Evolutionary conservation across 2,797 vertebrate genomes (phyloP), one percentile per base, ranked within the genome.

Genomic region (Pygocentrus nattereri): DNA sequence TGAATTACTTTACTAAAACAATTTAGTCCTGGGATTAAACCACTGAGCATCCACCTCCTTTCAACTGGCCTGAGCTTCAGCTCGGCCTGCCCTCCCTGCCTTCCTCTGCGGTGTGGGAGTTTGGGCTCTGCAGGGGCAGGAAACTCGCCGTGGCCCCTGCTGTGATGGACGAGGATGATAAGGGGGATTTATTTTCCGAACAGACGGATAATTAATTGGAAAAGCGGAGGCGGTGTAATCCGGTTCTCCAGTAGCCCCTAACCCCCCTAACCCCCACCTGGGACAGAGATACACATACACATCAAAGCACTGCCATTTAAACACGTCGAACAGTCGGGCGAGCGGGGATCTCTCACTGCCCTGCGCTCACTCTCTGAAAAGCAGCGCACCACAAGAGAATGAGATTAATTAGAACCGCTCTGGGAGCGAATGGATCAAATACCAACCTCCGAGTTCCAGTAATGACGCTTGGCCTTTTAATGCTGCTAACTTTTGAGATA

Each of bases 201-300:
- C 84, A 83, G 87, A 68, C 70, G 0, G 83, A 82, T 90, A 90
- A 92, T 93, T 92, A 92, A 92, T 90, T 90, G 91, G 86, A 90
- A 61, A 87, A 81, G 78, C 76, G 67, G 61, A 82, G 78, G 52
- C 78, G 82, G 80, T 88, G 87, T 90, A 91, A 93, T 92, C 90
- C 87, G 73, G 83, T 90, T 91, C 90, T 76, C 87, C 85, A 67
- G 54, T 68, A 58, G 85, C 73, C 88, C 64, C 34, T 87, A 85
- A 84, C 85, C 85, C 49, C 82, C 64, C 85, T 80, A 72, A 78
- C 86, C 81, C 78, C 76, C 84, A 85, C 86, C 83, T 74, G 31
- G 59, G 30, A 68, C n/a, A 64, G 65, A 74, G 84, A 90, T 88
- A 41, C 34, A 68, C 38, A 68, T 11, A 64, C 65, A 73, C 86